Evolutionary conservation across 1,140 invertebrate species (phyloP), one percentile per base, ranked within the genome.

Genomic region (Drosophila eugracilis): DNA sequence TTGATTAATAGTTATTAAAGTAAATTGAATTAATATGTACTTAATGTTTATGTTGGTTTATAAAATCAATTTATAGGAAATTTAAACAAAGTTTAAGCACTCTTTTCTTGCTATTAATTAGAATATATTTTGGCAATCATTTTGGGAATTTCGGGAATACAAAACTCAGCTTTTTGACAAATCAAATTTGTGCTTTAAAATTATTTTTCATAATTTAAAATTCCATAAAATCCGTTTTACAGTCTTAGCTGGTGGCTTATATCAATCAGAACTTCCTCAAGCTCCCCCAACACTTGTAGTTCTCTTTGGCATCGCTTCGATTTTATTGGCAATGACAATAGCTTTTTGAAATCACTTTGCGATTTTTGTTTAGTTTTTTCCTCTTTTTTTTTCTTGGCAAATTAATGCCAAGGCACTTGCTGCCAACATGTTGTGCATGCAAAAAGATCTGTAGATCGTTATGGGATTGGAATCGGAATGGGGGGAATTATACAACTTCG

Each of bases 341-440:
- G 4, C 9, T 14, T 60, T 48, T 44, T 32, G 5, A 37, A 32
- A n/a, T 62, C 14, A 10, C 17, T 63, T 63, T 42, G 34, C 44
- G 3, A 36, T 48, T 52, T 55, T 17, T 19, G 21, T 15, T 26
- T 19, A n/a, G n/a, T n/a, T n/a, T n/a, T n/a, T n/a, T n/a, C n/a
- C n/a, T n/a, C n/a, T 26, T 22, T 42, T 41, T 21, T 22, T 44
- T 42, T n/a, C 17, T 42, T 75, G 41, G 19, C 32, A 37, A 75
- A 59, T 37, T 77, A 63, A 71, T 60, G 65, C 73, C 77, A 80
- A 81, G 77, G 77, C 57, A 52, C 47, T 36, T 52, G 19, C 4
- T 10, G 12, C 21, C 24, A 19, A 19, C 42, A 49, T 44, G 62
- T 49, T 57, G 62, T 60, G 76, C 37, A 79, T 79, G 62, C 60